Percentiles rank a stretch among this genome's conserved stretches.
Evolutionary conservation across 1,140 invertebrate genomes (phyloP).

Genomic region (Sitophilus oryzae): DNA sequence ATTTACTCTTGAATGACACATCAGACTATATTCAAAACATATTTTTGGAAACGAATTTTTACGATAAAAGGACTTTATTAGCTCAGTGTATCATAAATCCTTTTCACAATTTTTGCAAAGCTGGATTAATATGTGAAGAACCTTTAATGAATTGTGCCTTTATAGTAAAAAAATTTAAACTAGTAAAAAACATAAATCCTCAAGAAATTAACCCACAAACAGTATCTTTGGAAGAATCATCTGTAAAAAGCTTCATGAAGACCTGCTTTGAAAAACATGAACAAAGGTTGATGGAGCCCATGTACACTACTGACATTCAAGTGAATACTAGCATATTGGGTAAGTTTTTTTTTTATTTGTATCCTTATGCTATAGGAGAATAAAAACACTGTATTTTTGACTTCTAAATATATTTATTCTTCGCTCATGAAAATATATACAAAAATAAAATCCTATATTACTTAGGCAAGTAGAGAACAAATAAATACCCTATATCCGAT

Average conservation of each 20-base stretch:
- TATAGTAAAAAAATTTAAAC: conserved; percentile 85
- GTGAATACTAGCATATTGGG: conserved; percentile 90
- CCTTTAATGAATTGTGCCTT: conserved; percentile 39
- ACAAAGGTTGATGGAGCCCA: conserved; percentile 89
- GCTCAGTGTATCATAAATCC: conserved; percentile 37
- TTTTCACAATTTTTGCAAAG: conserved; percentile 37
- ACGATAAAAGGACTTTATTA: conserved; percentile 31
- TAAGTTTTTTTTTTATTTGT: conserved; percentile 47
- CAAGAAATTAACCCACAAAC: conserved; percentile 50
- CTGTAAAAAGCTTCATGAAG: conserved; percentile 80
- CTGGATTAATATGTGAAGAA: conserved; percentile 42
- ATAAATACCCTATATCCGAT: conserved; percentile 17
- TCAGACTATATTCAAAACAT: conserved; percentile 31
- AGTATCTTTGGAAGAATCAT: conserved; percentile 22
- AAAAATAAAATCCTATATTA: background rate
- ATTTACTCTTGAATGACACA: conserved; percentile 35
- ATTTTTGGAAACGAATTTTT: conserved; percentile 30
- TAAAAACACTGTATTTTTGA: too few species aligned
- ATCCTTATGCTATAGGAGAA: too few species aligned
- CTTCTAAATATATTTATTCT: conserved; percentile 1
- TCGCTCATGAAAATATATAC: background rate
- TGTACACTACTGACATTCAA: conserved; percentile 92
- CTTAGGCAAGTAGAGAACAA: background rate
- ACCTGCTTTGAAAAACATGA: conserved; percentile 84
- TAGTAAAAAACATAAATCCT: conserved; percentile 78